These are phyloP conservation scores for Mesembrinibis cayennensis DNA, from an alignment of 2,113 vertebrate genomes.

Conservation along the genomic window DNA sequence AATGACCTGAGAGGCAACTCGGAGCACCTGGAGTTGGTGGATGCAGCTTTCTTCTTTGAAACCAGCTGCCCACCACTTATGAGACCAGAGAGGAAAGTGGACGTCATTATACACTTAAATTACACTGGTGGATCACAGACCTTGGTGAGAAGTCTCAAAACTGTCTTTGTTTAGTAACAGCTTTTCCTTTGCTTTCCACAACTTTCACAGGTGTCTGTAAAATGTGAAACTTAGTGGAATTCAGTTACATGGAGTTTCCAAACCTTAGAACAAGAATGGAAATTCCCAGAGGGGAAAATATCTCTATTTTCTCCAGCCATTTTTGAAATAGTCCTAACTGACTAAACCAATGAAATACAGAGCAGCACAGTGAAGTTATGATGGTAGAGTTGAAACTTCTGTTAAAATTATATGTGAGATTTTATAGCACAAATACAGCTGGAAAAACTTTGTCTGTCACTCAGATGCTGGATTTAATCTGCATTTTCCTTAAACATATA, in stretches of 20 bases:
- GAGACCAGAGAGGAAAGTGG: constrained; percentile 72
- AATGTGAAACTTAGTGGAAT: background rate
- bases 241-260: background rate
- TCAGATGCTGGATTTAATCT: background rate
- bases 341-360: background rate
- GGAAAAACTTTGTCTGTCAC: background rate
- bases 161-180: background rate
- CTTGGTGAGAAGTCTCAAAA: constrained; percentile 60
- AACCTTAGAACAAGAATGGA: background rate
- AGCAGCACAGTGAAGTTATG: background rate
- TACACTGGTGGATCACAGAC: constrained; percentile 77
- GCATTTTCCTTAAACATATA: background rate
- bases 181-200: background rate
- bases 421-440: background rate
- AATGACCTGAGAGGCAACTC: constrained; percentile 73
- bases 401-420: background rate
- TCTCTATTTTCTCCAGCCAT: background rate
- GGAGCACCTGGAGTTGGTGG: constrained; percentile 75
- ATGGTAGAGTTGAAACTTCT: background rate
- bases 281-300: background rate
- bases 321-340: background rate
- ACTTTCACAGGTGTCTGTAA: background rate
- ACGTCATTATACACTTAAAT: constrained; percentile 80
- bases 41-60: constrained; percentile 81
- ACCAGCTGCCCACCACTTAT: constrained; percentile 79